A percentile compares a stretch with the other conserved stretches of the same genome.
phyloP scores from a whole-genome alignment of 2,113 vertebrate species.

The Callospermophilus lateralis region DNA sequence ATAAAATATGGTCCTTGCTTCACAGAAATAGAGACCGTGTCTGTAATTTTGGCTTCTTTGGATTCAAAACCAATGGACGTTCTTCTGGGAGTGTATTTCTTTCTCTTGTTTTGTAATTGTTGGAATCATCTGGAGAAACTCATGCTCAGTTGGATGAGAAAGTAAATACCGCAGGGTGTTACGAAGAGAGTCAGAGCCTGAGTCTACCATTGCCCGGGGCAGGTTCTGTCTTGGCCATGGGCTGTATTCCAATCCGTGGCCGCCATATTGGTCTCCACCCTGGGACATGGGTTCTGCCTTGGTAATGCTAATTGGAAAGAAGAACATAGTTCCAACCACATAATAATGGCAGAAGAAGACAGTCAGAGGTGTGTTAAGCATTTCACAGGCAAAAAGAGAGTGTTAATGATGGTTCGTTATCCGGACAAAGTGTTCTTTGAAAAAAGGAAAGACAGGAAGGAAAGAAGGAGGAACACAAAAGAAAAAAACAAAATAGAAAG shows the following conservation, averaged over 20 bases:
- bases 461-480: background rate
- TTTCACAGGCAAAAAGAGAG: background rate
- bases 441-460: background rate
- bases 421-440: background rate
- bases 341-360: background rate
- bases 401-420: background rate
- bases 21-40: rapidly evolving
- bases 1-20: background rate
- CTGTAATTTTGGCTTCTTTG: background rate
- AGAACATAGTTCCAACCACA: no score
- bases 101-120: background rate
- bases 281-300: background rate
- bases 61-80: background rate
- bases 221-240: rapidly evolving
- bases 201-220: rapidly evolving
- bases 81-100: rapidly evolving
- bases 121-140: background rate
- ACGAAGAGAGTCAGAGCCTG: background rate
- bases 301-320: background rate
- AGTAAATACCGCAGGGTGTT: background rate
- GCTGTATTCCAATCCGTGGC: rapidly evolving
- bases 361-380: rapidly evolving
- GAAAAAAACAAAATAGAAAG: no score
- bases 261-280: no score
- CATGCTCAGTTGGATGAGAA: background rate